Evolutionary conservation across 2,113 vertebrate species (phyloP).

Genomic region (Malurus melanocephalus): DNA sequence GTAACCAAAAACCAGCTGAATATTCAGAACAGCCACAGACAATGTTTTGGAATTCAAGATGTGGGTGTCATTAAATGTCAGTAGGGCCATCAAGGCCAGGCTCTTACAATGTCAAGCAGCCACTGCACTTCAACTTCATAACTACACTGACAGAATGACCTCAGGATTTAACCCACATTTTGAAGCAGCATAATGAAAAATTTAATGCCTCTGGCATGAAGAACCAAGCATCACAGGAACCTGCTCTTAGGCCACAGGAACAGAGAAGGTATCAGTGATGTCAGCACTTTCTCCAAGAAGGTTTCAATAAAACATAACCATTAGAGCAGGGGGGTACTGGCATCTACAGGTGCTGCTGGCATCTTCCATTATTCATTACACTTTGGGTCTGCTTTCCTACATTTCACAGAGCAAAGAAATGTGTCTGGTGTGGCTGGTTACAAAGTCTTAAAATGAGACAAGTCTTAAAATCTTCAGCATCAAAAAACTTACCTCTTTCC

Average conservation of each 20-base stretch:
- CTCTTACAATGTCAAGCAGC: not conserved
- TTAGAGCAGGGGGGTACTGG: slow-evolving; percentile 61
- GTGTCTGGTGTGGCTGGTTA: not conserved
- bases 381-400: slow-evolving; percentile 48
- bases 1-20: not conserved
- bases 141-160: not conserved
- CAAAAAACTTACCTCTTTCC: slow-evolving; percentile 78
- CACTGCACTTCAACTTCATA: not conserved
- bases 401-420: not conserved
- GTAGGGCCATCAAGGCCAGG: not conserved
- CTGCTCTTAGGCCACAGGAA: not conserved
- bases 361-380: slow-evolving; percentile 42
- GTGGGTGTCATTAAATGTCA: not conserved
- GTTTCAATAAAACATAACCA: not conserved
- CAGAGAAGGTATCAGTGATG: not conserved
- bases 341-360: slow-evolving; percentile 28
- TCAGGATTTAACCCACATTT: not conserved
- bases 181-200: not conserved
- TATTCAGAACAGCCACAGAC: not conserved
- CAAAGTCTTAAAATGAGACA: not conserved
- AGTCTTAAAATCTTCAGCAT: not conserved
- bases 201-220: not conserved
- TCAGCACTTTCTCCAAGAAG: not conserved
- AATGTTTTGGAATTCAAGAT: not conserved
- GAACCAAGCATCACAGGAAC: not conserved